Base-by-base conservation (phyloP, 2,888 invertebrate genomes). In the Perithous albicinctus region DNA sequence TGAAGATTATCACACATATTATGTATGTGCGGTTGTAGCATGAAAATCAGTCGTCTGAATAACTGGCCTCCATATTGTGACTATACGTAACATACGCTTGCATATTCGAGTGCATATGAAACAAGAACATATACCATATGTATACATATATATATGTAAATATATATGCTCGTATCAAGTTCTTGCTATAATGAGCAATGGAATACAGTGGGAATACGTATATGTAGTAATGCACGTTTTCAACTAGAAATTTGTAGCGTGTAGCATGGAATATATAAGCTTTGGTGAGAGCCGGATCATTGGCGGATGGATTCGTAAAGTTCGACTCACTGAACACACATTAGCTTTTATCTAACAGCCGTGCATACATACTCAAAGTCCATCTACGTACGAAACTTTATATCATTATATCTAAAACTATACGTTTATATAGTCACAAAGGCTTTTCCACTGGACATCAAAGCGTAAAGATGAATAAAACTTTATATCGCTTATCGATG, bases 401-500 rank as follows among this genome's bases (percentile, higher is more conserved):
- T 59, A 32, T 32, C 59, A 35, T 59, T 59, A 32, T 59, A 32
- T 32, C 51, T 18, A 59, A 32, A 29, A 15, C 35, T 8, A 15
- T 15, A 7, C 32, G 35, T 32, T 7, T n/a, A 59, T 35, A 15
- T 32, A 7, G 5, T 56, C 32, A 4, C 18, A 29, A 32, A 59
- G 1, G 59, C 56, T 15, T 59, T 5, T 32, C 32, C 15, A 18
- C n/a, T 32, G 32, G 6, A 23, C 18, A 5, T 26, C 61, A 61
- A 77, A 69, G 48, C 48, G 26, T 20, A 69, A 77, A 61, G 67
- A 66, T 48, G 3, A 41, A 61, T 51, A 76, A 74, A 77, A 69
- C 26, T 61, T 61, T 38, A 18, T 12, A 32, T 43, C 15, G 48
- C 35, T 67, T 15, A 61, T 61, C 32, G 56, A 29, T 7, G 26